Evolutionary conservation across 37 sponge, comb jelly and placozoan species (phyloP).

Genomic region (Oscarella lobularis): DNA sequence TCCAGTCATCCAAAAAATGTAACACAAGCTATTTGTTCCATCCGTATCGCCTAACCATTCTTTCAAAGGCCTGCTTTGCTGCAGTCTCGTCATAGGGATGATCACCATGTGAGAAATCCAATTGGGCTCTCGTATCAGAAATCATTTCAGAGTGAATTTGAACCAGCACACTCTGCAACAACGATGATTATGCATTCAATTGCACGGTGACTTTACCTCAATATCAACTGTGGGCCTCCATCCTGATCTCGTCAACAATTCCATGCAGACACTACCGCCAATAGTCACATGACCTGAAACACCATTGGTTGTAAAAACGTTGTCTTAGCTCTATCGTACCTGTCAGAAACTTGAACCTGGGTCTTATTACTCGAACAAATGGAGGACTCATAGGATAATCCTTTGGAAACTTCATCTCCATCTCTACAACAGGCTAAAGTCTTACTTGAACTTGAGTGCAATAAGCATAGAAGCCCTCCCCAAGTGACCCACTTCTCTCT

Average conservation of each 20-base stretch:
- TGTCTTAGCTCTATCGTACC: constrained; percentile 13
- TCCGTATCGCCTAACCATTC: constrained; percentile 60
- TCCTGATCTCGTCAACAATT: constrained; percentile 70
- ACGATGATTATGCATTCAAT: not conserved
- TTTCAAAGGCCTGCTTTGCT: constrained; percentile 51
- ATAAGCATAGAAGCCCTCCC: not conserved
- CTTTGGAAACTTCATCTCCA: constrained; percentile 82
- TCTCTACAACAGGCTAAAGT: constrained; percentile 36
- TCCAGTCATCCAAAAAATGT: too few relatives aligned
- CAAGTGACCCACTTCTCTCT: constrained; percentile 25
- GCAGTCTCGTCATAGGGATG: constrained; percentile 41
- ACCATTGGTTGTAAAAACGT: too few relatives aligned
- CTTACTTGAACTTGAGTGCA: not conserved
- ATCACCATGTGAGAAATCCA: constrained; percentile 14
- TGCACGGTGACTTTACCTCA: constrained; percentile 21
- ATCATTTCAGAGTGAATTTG: constrained; percentile 65
- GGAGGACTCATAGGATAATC: constrained; percentile 82
- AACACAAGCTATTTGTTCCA: constrained; percentile 54
- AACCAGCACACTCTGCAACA: constrained; percentile 34
- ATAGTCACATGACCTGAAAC: constrained; percentile 71
- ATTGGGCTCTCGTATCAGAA: constrained; percentile 43
- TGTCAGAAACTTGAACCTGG: constrained; percentile 65
- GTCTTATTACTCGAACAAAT: constrained; percentile 61
- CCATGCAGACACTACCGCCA: constrained; percentile 79
- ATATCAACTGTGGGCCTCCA: constrained; percentile 75